A percentile compares a stretch with the other conserved stretches of the same genome.
Conservation (phyloP, 2,113 vertebrate genomes). For the Australoheros scitulus region DNA sequence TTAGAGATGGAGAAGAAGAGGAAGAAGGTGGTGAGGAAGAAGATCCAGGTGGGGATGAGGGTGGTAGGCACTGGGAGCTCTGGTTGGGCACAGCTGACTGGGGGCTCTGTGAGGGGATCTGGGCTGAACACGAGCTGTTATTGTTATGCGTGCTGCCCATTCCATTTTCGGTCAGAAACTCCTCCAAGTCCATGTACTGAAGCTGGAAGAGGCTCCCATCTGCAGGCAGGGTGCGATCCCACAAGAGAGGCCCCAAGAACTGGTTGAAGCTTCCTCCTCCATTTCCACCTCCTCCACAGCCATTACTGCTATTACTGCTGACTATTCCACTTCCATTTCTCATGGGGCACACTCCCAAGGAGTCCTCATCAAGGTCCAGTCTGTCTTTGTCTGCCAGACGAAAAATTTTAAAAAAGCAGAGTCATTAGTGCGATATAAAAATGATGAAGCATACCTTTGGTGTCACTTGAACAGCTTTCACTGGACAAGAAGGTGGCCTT, state of each 20-base stretch:
- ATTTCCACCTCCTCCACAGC: constrained; percentile 56
- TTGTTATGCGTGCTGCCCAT: constrained; percentile 80
- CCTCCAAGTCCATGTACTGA: constrained; percentile 86
- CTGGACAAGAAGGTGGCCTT: not conserved
- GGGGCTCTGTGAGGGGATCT: constrained; percentile 82
- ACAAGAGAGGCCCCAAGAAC: constrained; percentile 79
- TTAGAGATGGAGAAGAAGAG: constrained; percentile 76
- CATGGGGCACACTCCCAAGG: constrained; percentile 70
- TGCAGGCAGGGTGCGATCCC: constrained; percentile 81
- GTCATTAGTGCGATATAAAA: constrained; percentile 6
- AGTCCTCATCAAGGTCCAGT: constrained; percentile 78
- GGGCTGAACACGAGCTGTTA: constrained; percentile 79
- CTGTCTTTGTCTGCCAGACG: constrained; percentile 75
- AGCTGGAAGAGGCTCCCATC: constrained; percentile 84
- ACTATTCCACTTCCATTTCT: constrained; percentile 65
- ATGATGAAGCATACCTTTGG: not conserved
- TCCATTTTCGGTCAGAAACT: constrained; percentile 84
- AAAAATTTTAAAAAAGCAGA: constrained; percentile 1
- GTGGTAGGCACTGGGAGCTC: constrained; percentile 83
- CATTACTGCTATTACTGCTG: constrained; percentile 48
- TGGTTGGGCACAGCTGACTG: constrained; percentile 82
- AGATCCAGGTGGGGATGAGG: constrained; percentile 77
- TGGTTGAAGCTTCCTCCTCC: constrained; percentile 73
- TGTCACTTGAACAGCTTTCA: not conserved
- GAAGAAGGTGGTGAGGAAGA: constrained; percentile 76